These are phyloP conservation scores for Parus major DNA, from an alignment of 2,113 vertebrate species.

Conservation along the genomic window DNA sequence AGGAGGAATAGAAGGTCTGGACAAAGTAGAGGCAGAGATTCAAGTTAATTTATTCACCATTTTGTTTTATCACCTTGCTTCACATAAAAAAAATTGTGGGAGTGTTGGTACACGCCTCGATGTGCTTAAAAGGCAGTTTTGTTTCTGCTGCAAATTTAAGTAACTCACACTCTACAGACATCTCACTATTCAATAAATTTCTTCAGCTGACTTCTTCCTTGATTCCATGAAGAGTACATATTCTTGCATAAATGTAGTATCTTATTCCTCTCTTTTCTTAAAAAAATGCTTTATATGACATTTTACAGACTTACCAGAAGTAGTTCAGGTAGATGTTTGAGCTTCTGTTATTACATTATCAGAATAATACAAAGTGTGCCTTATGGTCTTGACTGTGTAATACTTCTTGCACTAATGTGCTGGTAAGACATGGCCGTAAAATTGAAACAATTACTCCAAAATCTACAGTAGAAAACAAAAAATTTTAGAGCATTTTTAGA, in stretches of 20 bases:
- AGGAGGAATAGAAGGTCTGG: neutral
- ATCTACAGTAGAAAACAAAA: neutral
- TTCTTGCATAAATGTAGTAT: neutral
- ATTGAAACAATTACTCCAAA: neutral
- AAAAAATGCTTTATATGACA: neutral
- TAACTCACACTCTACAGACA: neutral
- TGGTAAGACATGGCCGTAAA: neutral
- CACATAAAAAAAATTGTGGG: neutral
- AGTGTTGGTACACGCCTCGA: neutral
- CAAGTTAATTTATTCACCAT: neutral
- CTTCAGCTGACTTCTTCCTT: neutral
- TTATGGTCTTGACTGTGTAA: neutral
- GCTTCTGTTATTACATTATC: neutral
- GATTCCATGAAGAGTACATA: neutral
- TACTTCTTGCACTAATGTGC: neutral
- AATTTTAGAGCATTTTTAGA: neutral
- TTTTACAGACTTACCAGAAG: neutral
- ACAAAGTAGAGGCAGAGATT: neutral
- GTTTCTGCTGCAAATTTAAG: neutral
- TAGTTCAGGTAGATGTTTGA: neutral
- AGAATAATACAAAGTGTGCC: neutral
- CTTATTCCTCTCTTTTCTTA: neutral
- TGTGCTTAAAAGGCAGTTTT: neutral
- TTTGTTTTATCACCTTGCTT: neutral
- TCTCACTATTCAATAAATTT: neutral